phyloP scores from a whole-genome alignment of 2,888 invertebrate genomes.

The Rhodophaea formosa region DNA sequence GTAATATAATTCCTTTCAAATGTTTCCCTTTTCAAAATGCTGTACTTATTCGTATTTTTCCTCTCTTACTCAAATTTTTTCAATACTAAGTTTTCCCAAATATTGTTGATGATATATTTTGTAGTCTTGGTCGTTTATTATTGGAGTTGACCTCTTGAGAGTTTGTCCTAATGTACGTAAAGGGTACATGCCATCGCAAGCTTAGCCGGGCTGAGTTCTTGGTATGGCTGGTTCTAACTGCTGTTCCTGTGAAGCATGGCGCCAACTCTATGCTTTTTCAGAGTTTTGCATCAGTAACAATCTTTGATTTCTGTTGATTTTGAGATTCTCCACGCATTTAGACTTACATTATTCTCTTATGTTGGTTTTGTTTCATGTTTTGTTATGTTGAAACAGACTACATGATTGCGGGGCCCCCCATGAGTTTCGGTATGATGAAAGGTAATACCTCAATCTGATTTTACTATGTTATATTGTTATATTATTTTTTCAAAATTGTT shows the following conservation, averaged over 20 bases:
- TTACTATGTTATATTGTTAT: slow-evolving; percentile 41
- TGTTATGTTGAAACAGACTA: slow-evolving; percentile 84
- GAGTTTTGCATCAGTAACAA: slow-evolving; percentile 25
- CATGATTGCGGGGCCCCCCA: slow-evolving; percentile 90
- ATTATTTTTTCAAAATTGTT: slow-evolving; percentile 65
- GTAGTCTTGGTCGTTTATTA: no score
- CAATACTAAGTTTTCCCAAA: no score
- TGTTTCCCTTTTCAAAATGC: no score
- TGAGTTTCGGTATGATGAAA: slow-evolving; percentile 93
- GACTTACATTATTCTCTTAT: slow-evolving; percentile 85
- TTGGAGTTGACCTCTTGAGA: neutral
- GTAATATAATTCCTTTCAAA: no score
- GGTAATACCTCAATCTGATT: slow-evolving; percentile 83
- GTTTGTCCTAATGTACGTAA: neutral
- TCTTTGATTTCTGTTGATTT: slow-evolving; percentile 31
- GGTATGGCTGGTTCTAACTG: slow-evolving; percentile 70
- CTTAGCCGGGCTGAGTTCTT: slow-evolving; percentile 65
- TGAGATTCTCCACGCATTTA: slow-evolving; percentile 40
- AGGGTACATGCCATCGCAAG: slow-evolving; percentile 53
- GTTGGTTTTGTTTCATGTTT: slow-evolving; percentile 87
- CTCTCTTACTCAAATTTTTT: no score
- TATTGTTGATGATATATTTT: no score
- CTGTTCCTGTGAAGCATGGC: slow-evolving; percentile 64
- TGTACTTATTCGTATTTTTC: no score
- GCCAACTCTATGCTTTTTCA: slow-evolving; percentile 67